Base-by-base conservation (phyloP, 2,797 vertebrate genomes). In the Neosilurus hyrtlii region DNA sequence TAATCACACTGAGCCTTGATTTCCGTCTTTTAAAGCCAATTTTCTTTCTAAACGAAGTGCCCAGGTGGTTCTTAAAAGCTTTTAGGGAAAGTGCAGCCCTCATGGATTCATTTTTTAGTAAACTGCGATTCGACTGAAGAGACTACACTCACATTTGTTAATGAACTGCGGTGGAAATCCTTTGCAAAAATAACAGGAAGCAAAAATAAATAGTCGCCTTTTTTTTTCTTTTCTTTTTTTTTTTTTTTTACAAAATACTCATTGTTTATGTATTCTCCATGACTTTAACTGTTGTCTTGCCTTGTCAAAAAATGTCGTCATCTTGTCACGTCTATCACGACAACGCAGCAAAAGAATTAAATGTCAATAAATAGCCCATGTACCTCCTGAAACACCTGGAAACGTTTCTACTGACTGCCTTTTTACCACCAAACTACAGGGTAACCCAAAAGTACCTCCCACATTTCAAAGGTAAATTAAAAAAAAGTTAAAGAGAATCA, bases 321-420 rank as follows among this genome's bases (percentile, higher is more conserved):
- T 63, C 57, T 35, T 63, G 2, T 70, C 65, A 82, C 22, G 68
- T 65, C 80, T 22, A n/a, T 76, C 61, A 83, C 22, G 10, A 20
- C 26, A 73, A 81, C 9, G 15, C 66, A 49, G 37, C 18, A 67
- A 83, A 18, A 86, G 22, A 67, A 84, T 61, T 77, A 43, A 63
- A 77, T 62, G 81, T 54, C 24, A 77, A 84, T 86, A 85, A 88
- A 88, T 85, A 86, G 52, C 77, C 72, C 65, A 57, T 72, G 26
- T 62, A 81, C 59, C 70, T 66, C 75, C 54, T 37, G 59, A 63
- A 30, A 72, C 62, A 70, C 62, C 57, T 54, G 75, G 54, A 82
- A 85, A 57, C 2, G 7, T 61, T 52, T 15, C 59, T 59, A 57
- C 35, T 65, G 79, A n/a, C 54, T n/a, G 35, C 10, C 63, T 43